These are phyloP conservation scores for Chionis minor DNA, from an alignment of 2,113 vertebrate species.

Conservation along the genomic window DNA sequence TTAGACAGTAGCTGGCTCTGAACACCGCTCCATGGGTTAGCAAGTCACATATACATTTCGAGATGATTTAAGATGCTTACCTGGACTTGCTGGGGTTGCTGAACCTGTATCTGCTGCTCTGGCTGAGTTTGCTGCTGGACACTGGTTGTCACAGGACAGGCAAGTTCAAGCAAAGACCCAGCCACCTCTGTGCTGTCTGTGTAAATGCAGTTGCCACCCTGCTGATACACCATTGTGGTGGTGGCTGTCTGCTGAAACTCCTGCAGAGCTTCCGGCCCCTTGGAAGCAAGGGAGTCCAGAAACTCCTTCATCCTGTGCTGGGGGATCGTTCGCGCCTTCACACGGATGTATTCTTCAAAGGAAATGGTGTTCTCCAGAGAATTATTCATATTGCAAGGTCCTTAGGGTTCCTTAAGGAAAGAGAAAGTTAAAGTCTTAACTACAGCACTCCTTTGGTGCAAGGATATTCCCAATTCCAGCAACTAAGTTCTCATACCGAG, in stretches of 20 bases:
- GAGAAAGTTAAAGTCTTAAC: conserved; percentile 51
- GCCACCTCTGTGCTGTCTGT: conserved; percentile 99
- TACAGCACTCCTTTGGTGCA: background rate
- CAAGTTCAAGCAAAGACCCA: conserved; percentile 96
- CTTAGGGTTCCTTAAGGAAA: conserved; percentile 72
- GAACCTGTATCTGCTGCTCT: conserved; percentile 82
- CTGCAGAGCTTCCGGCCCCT: conserved; percentile 94
- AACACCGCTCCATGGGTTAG: background rate
- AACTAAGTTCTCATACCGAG: background rate
- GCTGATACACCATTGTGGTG: conserved; percentile 95
- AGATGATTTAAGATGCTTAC: conserved; percentile 55
- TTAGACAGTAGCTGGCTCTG: background rate
- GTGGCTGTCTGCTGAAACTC: conserved; percentile 93
- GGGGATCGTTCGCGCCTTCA: conserved; percentile 94
- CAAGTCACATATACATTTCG: background rate
- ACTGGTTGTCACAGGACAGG: conserved; percentile 91
- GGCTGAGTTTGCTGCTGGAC: conserved; percentile 81
- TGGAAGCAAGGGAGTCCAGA: conserved; percentile 93
- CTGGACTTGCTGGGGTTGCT: conserved; percentile 84
- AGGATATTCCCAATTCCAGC: conserved; percentile 3
- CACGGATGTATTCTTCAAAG: conserved; percentile 97
- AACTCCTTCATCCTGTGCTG: conserved; percentile 99
- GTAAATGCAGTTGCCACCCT: conserved; percentile 93
- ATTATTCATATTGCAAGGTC: conserved; percentile 93
- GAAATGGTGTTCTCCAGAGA: conserved; percentile 97